Evolutionary conservation across 2,888 invertebrate species (phyloP).

Genomic region (Ennomos quercinarius): DNA sequence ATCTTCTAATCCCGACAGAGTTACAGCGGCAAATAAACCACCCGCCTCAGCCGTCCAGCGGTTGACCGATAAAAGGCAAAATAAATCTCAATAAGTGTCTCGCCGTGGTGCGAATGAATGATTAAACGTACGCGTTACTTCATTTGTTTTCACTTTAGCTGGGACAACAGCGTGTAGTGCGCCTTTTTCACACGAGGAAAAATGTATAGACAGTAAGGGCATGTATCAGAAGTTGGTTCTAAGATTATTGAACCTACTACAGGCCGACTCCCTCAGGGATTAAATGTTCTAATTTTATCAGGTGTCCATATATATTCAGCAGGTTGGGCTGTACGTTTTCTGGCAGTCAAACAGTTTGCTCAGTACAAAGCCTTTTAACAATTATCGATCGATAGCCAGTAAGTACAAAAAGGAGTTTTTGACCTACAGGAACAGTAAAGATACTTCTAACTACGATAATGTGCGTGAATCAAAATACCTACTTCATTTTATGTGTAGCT

Average conservation of each 20-base stretch:
- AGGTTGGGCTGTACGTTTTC: too few species aligned
- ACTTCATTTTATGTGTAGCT: not conserved
- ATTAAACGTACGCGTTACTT: constrained; percentile 78
- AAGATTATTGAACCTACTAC: too few species aligned
- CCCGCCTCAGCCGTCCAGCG: constrained; percentile 35
- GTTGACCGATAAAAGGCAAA: constrained; percentile 64
- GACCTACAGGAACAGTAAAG: too few species aligned
- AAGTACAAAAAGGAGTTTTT: too few species aligned
- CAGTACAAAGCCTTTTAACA: too few species aligned
- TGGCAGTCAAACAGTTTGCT: too few species aligned
- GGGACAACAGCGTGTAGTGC: constrained; percentile 65
- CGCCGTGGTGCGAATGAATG: constrained; percentile 73
- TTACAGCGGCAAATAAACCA: constrained; percentile 35
- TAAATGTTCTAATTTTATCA: too few species aligned
- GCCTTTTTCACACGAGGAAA: constrained; percentile 43
- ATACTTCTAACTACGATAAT: too few species aligned
- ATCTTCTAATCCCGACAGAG: constrained; percentile 38
- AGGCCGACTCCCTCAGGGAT: too few species aligned
- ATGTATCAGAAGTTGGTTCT: too few species aligned
- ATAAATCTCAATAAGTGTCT: constrained; percentile 77
- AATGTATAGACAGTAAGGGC: constrained; percentile 10
- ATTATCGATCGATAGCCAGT: too few species aligned
- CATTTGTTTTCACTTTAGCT: constrained; percentile 81
- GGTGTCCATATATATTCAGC: too few species aligned
- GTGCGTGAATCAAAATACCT: constrained; percentile 19